Base-by-base conservation (phyloP, 37 sponge, comb jelly and placozoan genomes). In the Chondrosia reniformis region DNA sequence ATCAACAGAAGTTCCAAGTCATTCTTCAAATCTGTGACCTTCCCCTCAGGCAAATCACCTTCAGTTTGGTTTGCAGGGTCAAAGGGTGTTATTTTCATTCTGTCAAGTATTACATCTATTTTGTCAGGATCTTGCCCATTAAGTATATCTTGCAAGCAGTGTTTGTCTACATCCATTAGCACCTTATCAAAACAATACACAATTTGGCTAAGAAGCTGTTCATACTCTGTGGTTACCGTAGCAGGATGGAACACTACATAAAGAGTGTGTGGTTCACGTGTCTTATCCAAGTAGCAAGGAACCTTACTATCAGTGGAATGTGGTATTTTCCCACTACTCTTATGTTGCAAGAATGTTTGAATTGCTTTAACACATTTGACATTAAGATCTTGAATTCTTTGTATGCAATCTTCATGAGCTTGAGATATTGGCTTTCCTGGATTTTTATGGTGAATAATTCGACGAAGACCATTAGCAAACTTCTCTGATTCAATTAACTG, bases 291-390 rank as follows among this genome's bases (percentile, higher is more conserved):
- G 24, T 39, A 69, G 12, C 72, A 69, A 40, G 72, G 72, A 39
- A 38, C 72, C 39, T 69, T 44, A 37, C 24, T 25, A 40, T 39
- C 24, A 24, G 39, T 5, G 43, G 37, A 43, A 69, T 34, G 24
- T n/a, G 72, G 72, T 34, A 69, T 69, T 7, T 25, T 17, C 21
- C 72, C 72, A 41, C 37, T 69, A 10, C 22, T 3, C 2, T 2
- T 21, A 40, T 69, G 31, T 44, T 8, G 39, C 37, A 69, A 34
- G 9, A 5, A 2, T 8, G 72, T 69, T 69, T 44, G 39, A 69
- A 69, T 69, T 41, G 72, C 72, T 43, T 69, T 43, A 1, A 69
- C 72, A 40, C 72, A 69, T 25, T 69, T 69, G 37, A 69, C 72
- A 7, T 69, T n/a, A 3, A 69, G 72, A 17, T 25, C 41, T 39